Evolutionary conservation across 1,140 invertebrate species (phyloP).

Genomic region (Zaprionus camerounensis): DNA sequence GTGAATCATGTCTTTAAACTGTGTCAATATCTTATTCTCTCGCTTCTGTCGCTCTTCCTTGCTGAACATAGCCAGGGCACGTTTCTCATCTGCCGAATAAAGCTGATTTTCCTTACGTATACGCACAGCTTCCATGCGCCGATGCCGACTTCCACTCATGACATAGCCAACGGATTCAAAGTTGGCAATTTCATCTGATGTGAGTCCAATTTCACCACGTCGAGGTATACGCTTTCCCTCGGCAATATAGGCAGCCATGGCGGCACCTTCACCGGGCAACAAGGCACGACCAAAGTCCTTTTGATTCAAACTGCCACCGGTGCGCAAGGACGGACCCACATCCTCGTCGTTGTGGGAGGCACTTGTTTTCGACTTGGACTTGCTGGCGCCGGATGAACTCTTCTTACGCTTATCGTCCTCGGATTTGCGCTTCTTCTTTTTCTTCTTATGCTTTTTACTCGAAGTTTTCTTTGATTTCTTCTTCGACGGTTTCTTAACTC

Average conservation of each 20-base stretch:
- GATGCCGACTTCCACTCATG: slow-evolving; percentile 99
- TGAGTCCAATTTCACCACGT: slow-evolving; percentile 99
- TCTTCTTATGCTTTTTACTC: slow-evolving; percentile 85
- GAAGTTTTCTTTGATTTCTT: slow-evolving; percentile 84
- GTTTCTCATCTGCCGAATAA: slow-evolving; percentile 99
- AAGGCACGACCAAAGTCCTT: slow-evolving; percentile 96
- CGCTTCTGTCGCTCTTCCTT: slow-evolving; percentile 98
- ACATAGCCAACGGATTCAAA: slow-evolving; percentile 98
- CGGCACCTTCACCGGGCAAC: slow-evolving; percentile 97
- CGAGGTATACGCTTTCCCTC: slow-evolving; percentile 99
- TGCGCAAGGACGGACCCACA: slow-evolving; percentile 89
- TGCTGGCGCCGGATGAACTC: slow-evolving; percentile 39
- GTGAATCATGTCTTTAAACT: slow-evolving; percentile 96
- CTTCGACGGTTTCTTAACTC: slow-evolving; percentile 78
- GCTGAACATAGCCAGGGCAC: slow-evolving; percentile 98
- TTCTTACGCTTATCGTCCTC: slow-evolving; percentile 62
- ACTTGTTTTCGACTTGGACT: slow-evolving; percentile 80
- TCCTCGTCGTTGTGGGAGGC: slow-evolving; percentile 85
- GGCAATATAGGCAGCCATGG: slow-evolving; percentile 99
- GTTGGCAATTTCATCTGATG: slow-evolving; percentile 96
- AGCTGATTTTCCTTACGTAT: slow-evolving; percentile 99
- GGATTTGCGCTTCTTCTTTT: slow-evolving; percentile 86
- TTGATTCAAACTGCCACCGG: slow-evolving; percentile 89
- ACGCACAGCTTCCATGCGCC: slow-evolving; percentile 99
- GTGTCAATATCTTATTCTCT: slow-evolving; percentile 97